A percentile compares a stretch with the other conserved stretches of the same genome.
These are phyloP conservation scores for Amblyjoppa proteus DNA, from an alignment of 2,888 invertebrate genomes.

Conservation along the genomic window DNA sequence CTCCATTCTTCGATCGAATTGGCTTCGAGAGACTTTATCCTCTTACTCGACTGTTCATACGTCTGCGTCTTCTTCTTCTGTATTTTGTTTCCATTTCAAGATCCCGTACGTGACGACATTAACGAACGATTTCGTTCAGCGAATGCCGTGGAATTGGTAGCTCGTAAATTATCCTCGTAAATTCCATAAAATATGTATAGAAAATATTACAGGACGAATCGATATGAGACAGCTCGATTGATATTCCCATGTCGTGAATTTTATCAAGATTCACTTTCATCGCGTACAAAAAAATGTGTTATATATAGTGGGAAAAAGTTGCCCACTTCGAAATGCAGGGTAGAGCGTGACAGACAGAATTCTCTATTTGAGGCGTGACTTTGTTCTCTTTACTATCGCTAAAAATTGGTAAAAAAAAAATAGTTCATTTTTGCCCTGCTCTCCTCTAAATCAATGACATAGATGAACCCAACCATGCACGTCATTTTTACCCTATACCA, in stretches of 20 bases:
- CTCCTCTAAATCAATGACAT: too few relatives aligned
- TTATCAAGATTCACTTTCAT: neutral
- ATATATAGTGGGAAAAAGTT: too few relatives aligned
- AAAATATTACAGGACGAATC: neutral
- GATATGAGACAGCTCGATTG: neutral
- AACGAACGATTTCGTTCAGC: conserved; percentile 73
- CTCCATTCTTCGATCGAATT: conserved; percentile 62
- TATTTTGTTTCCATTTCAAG: conserved; percentile 40
- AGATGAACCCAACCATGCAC: too few relatives aligned
- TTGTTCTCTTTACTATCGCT: too few relatives aligned
- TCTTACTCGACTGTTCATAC: conserved; percentile 10
- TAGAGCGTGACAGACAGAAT: too few relatives aligned
- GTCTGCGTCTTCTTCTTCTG: conserved; percentile 23
- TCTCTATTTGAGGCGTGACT: too few relatives aligned
- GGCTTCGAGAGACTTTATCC: conserved; percentile 46
- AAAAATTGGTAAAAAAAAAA: too few relatives aligned
- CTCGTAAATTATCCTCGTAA: conserved; percentile 72
- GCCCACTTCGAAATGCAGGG: too few relatives aligned
- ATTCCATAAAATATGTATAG: conserved; percentile 55
- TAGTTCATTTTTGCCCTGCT: too few relatives aligned
- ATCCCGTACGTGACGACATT: conserved; percentile 76
- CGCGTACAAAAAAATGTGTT: neutral
- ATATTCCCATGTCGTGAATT: neutral
- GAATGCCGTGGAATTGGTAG: conserved; percentile 65
- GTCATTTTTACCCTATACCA: too few relatives aligned